Base-by-base conservation (phyloP, 2,888 invertebrate genomes). In the Deroplatys truncata region DNA sequence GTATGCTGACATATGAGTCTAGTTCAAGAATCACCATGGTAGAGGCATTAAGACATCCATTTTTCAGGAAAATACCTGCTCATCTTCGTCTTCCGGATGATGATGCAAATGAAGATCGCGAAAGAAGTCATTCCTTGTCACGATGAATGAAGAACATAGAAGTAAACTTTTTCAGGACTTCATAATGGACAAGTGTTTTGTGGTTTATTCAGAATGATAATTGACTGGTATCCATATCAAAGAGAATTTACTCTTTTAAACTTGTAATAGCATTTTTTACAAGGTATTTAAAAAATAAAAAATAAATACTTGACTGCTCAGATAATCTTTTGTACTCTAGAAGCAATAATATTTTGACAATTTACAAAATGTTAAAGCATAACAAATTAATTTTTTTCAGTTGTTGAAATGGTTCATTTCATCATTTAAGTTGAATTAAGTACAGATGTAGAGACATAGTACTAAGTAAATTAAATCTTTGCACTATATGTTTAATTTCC, bases 1-100 rank as follows among this genome's bases (percentile, higher is more conserved):
- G 97, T 93, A 99, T 99, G 99, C 95, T 99, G 93, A 99, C 98
- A 92, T 99, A 99, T 94, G 99, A 99, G 93, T 99, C 99, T 49
- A 95, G 96, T 91, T 97, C 98, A 93, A 95, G 99, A 91, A 96
- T 99, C 92, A 96, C 97, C 92, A 95, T 99, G 92, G 95, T 95
- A 90, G 98, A 99, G 92, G 98, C 99, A 28, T 94, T 99, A 92
- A 94, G 96, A 88, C 99, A 99, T 94, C 97, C 98, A 89, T 99
- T 99, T 95, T 99, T 99, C 94, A 96, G 96, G 92, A 96, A 97
- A 93, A 96, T 98, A 92, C 96, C 98, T 91, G 94, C 95, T 89
- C 96, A 97, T 92, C 97, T 97, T 93, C 95, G 97, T 92, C 94
- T 98, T 92, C 96, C 96, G 93, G 94, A 95, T 86, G 89, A 28